Evolutionary conservation across 2,888 invertebrate genomes (phyloP).

Genomic region (Melieria picta): DNA sequence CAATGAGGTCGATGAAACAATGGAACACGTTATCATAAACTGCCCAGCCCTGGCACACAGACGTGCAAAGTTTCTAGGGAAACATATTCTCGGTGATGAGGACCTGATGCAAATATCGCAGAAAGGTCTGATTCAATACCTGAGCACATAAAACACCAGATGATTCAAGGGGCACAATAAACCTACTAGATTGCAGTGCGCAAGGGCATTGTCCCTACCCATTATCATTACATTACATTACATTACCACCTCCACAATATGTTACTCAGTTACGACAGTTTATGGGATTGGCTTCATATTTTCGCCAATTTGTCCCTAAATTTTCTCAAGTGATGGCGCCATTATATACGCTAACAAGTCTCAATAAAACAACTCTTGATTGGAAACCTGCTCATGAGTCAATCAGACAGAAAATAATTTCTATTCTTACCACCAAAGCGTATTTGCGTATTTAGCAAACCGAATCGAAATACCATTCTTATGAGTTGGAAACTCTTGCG

Average conservation of each 20-base stretch:
- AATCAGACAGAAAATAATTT: constrained; percentile 24
- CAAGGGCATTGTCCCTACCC: too few species aligned
- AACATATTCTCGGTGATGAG: too few species aligned
- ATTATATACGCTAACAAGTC: constrained; percentile 16
- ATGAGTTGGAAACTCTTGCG: constrained; percentile 43
- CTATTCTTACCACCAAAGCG: constrained; percentile 17
- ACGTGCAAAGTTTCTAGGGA: too few species aligned
- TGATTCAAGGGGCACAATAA: too few species aligned
- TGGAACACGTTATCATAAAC: too few species aligned
- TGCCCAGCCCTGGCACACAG: too few species aligned
- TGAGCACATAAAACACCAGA: too few species aligned
- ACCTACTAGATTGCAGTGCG: too few species aligned
- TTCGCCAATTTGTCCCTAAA: constrained; percentile 9
- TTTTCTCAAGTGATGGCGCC: constrained; percentile 24
- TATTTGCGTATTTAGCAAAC: not conserved
- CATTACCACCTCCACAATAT: constrained; percentile 21
- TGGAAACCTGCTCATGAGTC: constrained; percentile 26
- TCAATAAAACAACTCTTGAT: not conserved
- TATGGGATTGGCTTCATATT: constrained; percentile 24
- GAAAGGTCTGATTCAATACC: too few species aligned
- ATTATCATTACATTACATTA: too few species aligned
- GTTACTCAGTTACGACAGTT: constrained; percentile 7
- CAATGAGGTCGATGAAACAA: too few species aligned
- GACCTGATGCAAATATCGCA: too few species aligned
- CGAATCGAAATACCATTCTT: constrained; percentile 38